These are phyloP conservation scores for Tetragonula carbonaria DNA, from an alignment of 2,888 invertebrate species.

Conservation along the genomic window DNA sequence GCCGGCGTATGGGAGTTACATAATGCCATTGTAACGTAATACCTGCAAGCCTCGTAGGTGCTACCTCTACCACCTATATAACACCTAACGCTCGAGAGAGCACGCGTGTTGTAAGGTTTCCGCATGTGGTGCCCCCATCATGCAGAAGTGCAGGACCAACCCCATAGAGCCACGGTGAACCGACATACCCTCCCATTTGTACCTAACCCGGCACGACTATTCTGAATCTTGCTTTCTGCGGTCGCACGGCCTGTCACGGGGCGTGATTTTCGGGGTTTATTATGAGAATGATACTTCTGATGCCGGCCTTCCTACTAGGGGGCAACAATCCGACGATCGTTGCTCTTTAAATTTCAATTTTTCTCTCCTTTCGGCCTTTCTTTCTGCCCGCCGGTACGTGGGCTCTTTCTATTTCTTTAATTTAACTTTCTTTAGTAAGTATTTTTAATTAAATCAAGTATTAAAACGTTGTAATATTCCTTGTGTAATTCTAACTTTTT, in stretches of 20 bases:
- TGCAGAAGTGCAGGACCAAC: slow-evolving; percentile 54
- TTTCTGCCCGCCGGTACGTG: too few relatives aligned
- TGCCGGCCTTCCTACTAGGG: neutral
- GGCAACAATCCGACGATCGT: neutral
- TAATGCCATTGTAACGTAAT: slow-evolving; percentile 77
- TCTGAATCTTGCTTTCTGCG: slow-evolving; percentile 35
- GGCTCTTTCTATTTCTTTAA: neutral
- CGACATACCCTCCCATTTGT: slow-evolving; percentile 64
- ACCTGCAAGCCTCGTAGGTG: slow-evolving; percentile 62
- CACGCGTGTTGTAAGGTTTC: slow-evolving; percentile 18
- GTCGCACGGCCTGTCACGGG: slow-evolving; percentile 59
- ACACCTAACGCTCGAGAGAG: slow-evolving; percentile 38
- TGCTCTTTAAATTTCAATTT: slow-evolving; percentile 4
- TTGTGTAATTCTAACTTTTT: too few relatives aligned
- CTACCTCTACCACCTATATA: slow-evolving; percentile 56
- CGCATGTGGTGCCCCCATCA: slow-evolving; percentile 37
- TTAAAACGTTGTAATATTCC: too few relatives aligned
- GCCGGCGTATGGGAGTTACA: slow-evolving; percentile 72
- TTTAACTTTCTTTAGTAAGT: neutral
- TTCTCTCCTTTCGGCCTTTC: neutral
- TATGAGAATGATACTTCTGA: slow-evolving; percentile 41
- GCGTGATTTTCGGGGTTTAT: slow-evolving; percentile 58
- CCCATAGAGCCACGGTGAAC: slow-evolving; percentile 63
- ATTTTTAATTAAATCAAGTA: neutral
- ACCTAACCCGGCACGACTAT: slow-evolving; percentile 34